Percentiles rank a stretch among this genome's conserved stretches.
Evolutionary conservation across 2,797 vertebrate species (phyloP).

Genomic region (Pitangus sulphuratus): DNA sequence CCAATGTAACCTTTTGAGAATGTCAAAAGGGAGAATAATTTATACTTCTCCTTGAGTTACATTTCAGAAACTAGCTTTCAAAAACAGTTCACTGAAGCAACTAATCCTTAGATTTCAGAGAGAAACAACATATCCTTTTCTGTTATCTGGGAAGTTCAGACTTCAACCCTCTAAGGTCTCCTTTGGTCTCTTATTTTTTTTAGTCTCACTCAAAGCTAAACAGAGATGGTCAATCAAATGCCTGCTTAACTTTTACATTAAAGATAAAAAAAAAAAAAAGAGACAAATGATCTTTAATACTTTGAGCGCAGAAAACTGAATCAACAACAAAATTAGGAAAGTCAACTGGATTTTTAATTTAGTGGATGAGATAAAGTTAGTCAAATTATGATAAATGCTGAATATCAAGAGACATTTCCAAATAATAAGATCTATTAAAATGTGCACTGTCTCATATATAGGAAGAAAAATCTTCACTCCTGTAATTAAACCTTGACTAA

Average conservation of each 20-base stretch:
- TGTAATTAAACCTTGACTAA: conserved; percentile 25
- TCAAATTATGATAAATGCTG: neutral
- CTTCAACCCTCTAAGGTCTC: neutral
- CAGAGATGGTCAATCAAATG: neutral
- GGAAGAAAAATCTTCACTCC: neutral
- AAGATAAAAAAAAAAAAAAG: conserved; percentile 23
- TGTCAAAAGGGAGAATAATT: conserved; percentile 17
- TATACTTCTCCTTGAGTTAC: neutral
- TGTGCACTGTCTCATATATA: neutral
- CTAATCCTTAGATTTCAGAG: neutral
- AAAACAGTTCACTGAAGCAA: conserved; percentile 38
- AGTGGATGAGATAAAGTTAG: neutral
- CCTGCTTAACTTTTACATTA: conserved; percentile 7
- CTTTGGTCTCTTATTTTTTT: neutral
- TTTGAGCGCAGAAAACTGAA: neutral
- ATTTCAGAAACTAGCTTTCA: conserved; percentile 27
- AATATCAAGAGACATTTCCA: neutral
- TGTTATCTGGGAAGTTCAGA: conserved; percentile 6
- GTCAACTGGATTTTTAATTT: neutral
- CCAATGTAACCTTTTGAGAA: conserved; percentile 29
- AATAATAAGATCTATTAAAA: neutral
- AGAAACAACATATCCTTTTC: neutral
- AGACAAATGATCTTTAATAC: neutral
- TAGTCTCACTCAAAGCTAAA: neutral
- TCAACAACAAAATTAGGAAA: neutral